Evolutionary conservation across 30 jellyfish, hydroid and myxozoan species (phyloP), one percentile per base, ranked within the genome.

Genomic region (Pseudorhiza aurosa): DNA sequence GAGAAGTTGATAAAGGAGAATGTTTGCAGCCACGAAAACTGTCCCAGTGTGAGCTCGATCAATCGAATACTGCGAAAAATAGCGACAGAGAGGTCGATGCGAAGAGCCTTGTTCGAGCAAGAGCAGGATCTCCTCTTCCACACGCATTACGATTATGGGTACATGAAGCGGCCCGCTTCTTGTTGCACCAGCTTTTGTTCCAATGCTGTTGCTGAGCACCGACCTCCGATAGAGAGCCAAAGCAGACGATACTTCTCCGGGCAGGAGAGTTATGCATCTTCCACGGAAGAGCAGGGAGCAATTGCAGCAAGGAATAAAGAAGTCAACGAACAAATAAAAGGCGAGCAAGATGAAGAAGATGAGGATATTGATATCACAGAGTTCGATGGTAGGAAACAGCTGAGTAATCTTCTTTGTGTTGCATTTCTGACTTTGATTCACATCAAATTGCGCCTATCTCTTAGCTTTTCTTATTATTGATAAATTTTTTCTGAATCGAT

Each of bases 11-110:
- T 94, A 71, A 73, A 88, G 50, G 96, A 96, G 1, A 74, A 85
- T 7, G 88, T 94, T 0, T 94, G 97, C 40, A 64, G 40, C 21
- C 37, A 76, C 7, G 95, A 85, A 10, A 88, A 58, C 44, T 69
- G 97, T 33, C 99, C 99, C 12, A 94, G 99, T 75, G 96, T 94
- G 82, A 94, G 99, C 81, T 94, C 99, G 11, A 94, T 94, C 82
- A 94, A 94, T 68, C 93, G 99, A 8, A 94, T 94, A n/a, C 77
- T 94, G 10, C 83, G 99, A 4, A 94, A 88, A 74, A 71, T 92
- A 31, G 99, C 99, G 6, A 94, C 99, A 4, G 99, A 93, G 75
- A 75, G 97, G 19, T 95, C 96, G 19, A 91, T 95, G 53, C 56
- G 91, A 35, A 84, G 82, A 31, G 98, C 98, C 0, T 51, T 79